Base-by-base conservation (phyloP, 2,888 invertebrate genomes). In the Eudasyphora cyanicolor region DNA sequence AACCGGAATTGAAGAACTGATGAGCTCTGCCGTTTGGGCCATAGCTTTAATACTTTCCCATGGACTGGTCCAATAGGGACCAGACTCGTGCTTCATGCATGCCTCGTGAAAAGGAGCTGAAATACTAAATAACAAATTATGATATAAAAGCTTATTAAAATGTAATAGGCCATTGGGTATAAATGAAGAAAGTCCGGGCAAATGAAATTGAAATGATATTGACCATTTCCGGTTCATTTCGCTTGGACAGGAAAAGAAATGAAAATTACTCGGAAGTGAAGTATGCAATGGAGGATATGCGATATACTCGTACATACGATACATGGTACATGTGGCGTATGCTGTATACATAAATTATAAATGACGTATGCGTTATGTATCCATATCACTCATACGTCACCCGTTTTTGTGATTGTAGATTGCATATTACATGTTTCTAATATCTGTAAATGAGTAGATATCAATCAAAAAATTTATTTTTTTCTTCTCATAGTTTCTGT, bases 311-410 rank as follows among this genome's bases (percentile, higher is more conserved):
- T n/a, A n/a, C n/a, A n/a, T n/a, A n/a, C n/a, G n/a, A n/a, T n/a
- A n/a, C n/a, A n/a, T n/a, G n/a, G n/a, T n/a, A n/a, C n/a, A n/a
- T n/a, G n/a, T n/a, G n/a, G n/a, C n/a, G n/a, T n/a, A n/a, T n/a
- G n/a, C n/a, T n/a, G n/a, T n/a, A n/a, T n/a, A n/a, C n/a, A n/a
- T 51, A 10, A 51, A 57, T 57, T 45, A 35, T 57, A 27, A 19
- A 0, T 82, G 77, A 42, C 77, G 69, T 82, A 78, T 82, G 77
- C 77, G 45, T 78, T 77, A 74, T 73, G 57, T 29, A 51, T 74
- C 29, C 60, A 49, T 32, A 82, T 82, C 77, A 78, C 77, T 82
- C 77, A 82, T 78, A 77, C 74, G 69, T 51, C 32, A 17, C 70
- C 74, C 67, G 49, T 69, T 32, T 42, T 17, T 67, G n/a, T n/a